phyloP scores from a whole-genome alignment of 2,797 vertebrate species.

The Eulemur coronatus region DNA sequence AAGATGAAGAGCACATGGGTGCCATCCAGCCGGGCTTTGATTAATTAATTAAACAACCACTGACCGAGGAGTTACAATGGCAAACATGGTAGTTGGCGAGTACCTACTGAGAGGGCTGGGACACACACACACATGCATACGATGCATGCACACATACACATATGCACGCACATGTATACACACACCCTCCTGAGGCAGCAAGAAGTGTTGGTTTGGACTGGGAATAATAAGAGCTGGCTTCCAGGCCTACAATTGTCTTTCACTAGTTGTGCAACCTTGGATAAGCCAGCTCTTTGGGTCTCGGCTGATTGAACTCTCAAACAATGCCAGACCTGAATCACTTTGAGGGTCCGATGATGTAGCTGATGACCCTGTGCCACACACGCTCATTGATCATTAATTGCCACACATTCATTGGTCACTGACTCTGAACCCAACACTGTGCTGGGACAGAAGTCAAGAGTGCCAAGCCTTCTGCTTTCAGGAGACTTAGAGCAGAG shows the following conservation, averaged over 20 bases:
- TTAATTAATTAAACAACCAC: neutral
- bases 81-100: neutral
- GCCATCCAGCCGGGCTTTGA: neutral
- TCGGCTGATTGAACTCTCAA: neutral
- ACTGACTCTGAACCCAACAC: neutral
- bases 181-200: neutral
- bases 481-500: neutral
- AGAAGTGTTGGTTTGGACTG: neutral
- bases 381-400: neutral
- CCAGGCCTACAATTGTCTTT: neutral
- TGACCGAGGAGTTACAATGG: neutral
- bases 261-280: neutral
- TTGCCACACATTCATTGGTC: neutral
- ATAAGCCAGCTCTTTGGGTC: neutral
- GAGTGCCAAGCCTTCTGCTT: neutral
- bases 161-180: neutral
- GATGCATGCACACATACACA: neutral
- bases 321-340: neutral
- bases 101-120: neutral
- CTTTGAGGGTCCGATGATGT: neutral
- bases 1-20: neutral
- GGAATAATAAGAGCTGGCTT: neutral
- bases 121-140: neutral
- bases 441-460: neutral
- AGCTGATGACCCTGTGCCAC: neutral